These are phyloP conservation scores for Diabrotica undecimpunctata DNA, from an alignment of 1,140 invertebrate species.

Conservation along the genomic window DNA sequence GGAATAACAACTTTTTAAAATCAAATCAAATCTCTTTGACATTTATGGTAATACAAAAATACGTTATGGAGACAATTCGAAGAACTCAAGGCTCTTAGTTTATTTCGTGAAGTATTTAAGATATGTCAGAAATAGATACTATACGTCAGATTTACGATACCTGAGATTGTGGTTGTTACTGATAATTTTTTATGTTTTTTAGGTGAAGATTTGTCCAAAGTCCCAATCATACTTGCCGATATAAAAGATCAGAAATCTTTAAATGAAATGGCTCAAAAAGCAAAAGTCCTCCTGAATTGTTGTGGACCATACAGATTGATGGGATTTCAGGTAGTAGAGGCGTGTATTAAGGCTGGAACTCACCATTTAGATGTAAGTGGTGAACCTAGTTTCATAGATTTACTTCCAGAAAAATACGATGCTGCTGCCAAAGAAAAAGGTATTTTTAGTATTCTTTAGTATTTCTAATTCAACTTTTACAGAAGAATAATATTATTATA, in stretches of 20 bases:
- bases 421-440: conserved; percentile 70
- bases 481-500: no score
- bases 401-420: conserved; percentile 67
- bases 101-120: no score
- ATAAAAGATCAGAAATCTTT: conserved; percentile 68
- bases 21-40: no score
- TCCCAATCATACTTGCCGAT: conserved; percentile 74
- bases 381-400: conserved; percentile 83
- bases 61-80: no score
- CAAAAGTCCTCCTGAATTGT: conserved; percentile 77
- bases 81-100: no score
- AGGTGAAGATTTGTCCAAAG: conserved; percentile 59
- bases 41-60: no score
- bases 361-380: conserved; percentile 90
- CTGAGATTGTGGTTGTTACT: no score
- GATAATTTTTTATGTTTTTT: conserved; percentile 8
- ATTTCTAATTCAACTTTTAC: no score
- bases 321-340: conserved; percentile 85
- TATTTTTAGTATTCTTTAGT: background rate
- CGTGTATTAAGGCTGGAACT: conserved; percentile 74
- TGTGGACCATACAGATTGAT: conserved; percentile 85
- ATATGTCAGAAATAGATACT: no score
- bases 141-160: no score
- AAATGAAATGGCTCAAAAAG: conserved; percentile 66
- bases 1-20: no score